A percentile compares a stretch with the other conserved stretches of the same genome.
phyloP scores from a whole-genome alignment of 1,140 invertebrate species.

The Tyrophagus putrescentiae region DNA sequence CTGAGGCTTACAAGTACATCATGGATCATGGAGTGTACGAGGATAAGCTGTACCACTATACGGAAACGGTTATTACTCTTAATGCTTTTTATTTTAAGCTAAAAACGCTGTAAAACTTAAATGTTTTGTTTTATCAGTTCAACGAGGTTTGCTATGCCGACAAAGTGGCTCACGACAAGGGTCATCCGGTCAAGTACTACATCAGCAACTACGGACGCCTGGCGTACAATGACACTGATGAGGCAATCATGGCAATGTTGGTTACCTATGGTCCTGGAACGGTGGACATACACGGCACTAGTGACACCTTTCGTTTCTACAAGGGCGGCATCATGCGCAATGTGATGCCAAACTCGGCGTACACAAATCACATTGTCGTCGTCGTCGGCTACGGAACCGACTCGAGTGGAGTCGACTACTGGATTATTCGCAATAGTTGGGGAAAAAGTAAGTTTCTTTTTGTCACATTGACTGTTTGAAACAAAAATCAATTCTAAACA shows the following conservation, averaged over 20 bases:
- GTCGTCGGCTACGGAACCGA: constrained; percentile 19
- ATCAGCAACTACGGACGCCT: neutral
- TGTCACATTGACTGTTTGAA: no score
- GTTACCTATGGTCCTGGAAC: neutral
- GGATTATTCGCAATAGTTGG: constrained; percentile 87
- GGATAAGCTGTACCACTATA: neutral
- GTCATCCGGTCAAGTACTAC: neutral
- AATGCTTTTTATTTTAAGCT: neutral
- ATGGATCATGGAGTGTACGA: neutral
- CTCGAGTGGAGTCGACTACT: constrained; percentile 44
- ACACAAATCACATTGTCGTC: neutral
- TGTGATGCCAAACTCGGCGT: neutral
- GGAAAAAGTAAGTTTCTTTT: no score
- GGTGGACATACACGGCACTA: neutral
- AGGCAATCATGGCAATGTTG: neutral
- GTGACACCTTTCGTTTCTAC: neutral
- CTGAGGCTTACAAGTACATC: neutral
- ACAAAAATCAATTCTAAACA: no score
- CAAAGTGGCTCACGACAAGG: no score
- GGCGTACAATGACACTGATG: neutral
- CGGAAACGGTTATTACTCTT: neutral
- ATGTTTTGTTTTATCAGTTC: no score
- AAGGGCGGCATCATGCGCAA: neutral
- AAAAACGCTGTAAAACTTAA: no score
- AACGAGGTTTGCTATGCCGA: no score